Base-by-base conservation (phyloP, 1,140 invertebrate genomes). In the Psilanteris sp. region DNA sequence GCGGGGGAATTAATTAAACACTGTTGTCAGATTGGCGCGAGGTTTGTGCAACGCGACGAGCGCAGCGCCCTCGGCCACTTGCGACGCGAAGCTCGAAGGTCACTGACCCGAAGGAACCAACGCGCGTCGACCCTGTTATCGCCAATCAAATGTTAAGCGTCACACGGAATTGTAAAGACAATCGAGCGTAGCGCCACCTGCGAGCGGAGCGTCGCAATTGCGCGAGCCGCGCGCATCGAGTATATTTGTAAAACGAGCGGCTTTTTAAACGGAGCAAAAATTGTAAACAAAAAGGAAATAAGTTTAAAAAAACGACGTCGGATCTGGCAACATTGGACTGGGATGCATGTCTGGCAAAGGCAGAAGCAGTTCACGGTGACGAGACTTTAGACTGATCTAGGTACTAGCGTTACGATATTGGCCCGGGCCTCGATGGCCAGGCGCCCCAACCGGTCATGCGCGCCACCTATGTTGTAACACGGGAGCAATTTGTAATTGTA, bases 371-470 rank as follows among this genome's bases (percentile, higher is more conserved):
- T 87, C 84, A 87, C 85, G 85, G 86, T 88, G 86, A 88, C 85
- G 87, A 88, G 87, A 88, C 84, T 88, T 88, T 88, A 88, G 87
- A 88, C 87, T 88, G 87, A 88, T 87, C 86, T 85, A 87, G 85
- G 85, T 88, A 88, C 84, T 88, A 87, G 85, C 84, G 84, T 87
- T 87, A 87, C 78, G 80, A 85, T 87, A 81, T 81, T 81, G 81
- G 77, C 77, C 81, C 75, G 29, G 68, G 64, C 74, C 77, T 70
- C 39, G 57, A 76, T 64, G 68, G 14, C 16, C 77, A 76, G 81
- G 78, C 73, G 71, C 75, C 71, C 82, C 82, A 81, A 73, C 66
- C 16, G 54, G 39, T 70, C 59, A 68, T 55, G 64, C 54, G 41
- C 68, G 29, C 27, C n/a, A n/a, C n/a, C 5, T 20, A 5, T 5